These are phyloP conservation scores for Alethe diademata DNA, from an alignment of 2,113 vertebrate species.

Conservation along the genomic window DNA sequence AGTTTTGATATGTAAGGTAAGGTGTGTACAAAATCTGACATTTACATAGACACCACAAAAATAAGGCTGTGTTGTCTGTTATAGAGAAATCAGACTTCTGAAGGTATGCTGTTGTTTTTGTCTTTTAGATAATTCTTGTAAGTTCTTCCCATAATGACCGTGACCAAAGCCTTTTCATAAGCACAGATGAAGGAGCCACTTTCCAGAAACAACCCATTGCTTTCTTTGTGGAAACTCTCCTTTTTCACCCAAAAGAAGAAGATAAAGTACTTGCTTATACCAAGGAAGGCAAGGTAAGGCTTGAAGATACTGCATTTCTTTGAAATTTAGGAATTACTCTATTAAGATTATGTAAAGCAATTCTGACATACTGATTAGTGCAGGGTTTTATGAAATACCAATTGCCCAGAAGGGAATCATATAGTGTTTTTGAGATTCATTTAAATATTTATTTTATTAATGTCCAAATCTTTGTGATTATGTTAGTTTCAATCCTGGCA, in stretches of 20 bases:
- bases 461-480: background rate
- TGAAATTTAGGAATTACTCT: background rate
- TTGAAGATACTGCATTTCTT: background rate
- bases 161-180: conserved; percentile 93
- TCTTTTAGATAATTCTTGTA: conserved; percentile 89
- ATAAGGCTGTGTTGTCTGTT: background rate
- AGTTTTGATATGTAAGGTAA: background rate
- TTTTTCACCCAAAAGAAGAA: conserved; percentile 94
- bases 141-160: conserved; percentile 89
- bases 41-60: background rate
- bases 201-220: conserved; percentile 87
- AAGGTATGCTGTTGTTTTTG: background rate
- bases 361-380: background rate
- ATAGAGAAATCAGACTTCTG: background rate
- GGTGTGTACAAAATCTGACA: background rate
- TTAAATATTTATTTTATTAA: background rate
- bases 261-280: conserved; percentile 92
- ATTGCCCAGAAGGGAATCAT: background rate
- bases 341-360: background rate
- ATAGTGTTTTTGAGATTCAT: background rate
- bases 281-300: conserved; percentile 86
- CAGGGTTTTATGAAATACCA: background rate
- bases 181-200: conserved; percentile 88
- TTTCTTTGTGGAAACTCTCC: conserved; percentile 87
- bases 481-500: background rate